A percentile compares a stretch with the other conserved stretches of the same genome.
phyloP scores from a whole-genome alignment of 2,888 invertebrate species.

The Tenthredo livida region DNA sequence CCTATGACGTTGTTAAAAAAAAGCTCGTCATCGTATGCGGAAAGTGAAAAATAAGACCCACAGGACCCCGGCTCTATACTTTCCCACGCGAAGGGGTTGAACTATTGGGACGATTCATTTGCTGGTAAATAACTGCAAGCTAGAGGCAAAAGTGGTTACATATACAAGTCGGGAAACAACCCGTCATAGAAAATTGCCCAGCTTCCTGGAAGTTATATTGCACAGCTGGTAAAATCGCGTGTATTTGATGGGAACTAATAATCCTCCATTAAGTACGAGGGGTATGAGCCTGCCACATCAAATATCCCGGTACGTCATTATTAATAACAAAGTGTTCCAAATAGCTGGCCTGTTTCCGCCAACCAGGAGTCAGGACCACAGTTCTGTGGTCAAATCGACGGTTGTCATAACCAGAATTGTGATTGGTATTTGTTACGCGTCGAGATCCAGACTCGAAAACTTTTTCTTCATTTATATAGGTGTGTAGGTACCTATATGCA shows the following conservation, averaged over 20 bases:
- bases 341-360: conserved; percentile 29
- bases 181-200: not conserved
- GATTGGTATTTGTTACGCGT: conserved; percentile 40
- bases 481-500: not conserved
- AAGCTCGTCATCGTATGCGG: not conserved
- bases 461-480: not conserved
- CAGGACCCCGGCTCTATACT: not conserved
- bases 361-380: conserved; percentile 7
- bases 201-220: conserved; percentile 17
- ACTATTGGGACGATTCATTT: not conserved
- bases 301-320: conserved; percentile 39
- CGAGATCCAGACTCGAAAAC: not conserved
- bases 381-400: conserved; percentile 23
- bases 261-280: conserved; percentile 37
- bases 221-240: conserved; percentile 33
- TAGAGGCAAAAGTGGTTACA: not conserved
- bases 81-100: not conserved
- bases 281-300: conserved; percentile 44
- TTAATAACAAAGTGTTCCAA: conserved; percentile 49
- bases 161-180: not conserved
- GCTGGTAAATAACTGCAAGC: not conserved
- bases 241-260: conserved; percentile 53
- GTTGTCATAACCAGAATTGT: conserved; percentile 36
- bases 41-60: not conserved
- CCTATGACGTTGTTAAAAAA: not conserved